phyloP scores from a whole-genome alignment of 1,140 invertebrate genomes.

The Liolophura sinensis region DNA sequence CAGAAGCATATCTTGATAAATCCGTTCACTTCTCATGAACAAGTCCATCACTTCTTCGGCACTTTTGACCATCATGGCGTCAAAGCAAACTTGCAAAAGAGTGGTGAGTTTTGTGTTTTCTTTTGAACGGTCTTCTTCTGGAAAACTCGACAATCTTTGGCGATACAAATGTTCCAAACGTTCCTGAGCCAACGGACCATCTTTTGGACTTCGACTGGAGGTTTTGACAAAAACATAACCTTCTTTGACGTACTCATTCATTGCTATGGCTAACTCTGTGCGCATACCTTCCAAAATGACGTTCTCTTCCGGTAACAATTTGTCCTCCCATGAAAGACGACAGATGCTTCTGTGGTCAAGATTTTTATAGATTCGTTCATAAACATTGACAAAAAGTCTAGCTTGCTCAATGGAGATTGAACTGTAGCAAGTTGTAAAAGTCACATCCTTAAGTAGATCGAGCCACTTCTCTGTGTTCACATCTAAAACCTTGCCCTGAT shows the following conservation, averaged over 20 bases:
- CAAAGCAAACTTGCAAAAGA: slow-evolving; percentile 39
- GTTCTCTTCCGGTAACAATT: slow-evolving; percentile 21
- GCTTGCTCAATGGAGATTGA: slow-evolving; percentile 34
- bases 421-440: slow-evolving; percentile 37
- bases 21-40: slow-evolving; percentile 43
- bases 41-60: slow-evolving; percentile 38
- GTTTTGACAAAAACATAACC: slow-evolving; percentile 47
- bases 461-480: slow-evolving; percentile 48
- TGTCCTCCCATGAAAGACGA: slow-evolving; percentile 24
- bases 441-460: slow-evolving; percentile 33
- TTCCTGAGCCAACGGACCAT: slow-evolving; percentile 38
- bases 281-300: slow-evolving; percentile 18
- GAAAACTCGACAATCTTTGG: slow-evolving; percentile 18
- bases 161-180: slow-evolving; percentile 35
- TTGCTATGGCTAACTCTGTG: slow-evolving; percentile 24
- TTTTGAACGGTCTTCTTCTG: slow-evolving; percentile 9
- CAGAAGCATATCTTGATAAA: slow-evolving; percentile 46
- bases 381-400: slow-evolving; percentile 34
- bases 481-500: slow-evolving; percentile 41
- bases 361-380: slow-evolving; percentile 37
- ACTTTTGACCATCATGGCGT: slow-evolving; percentile 32
- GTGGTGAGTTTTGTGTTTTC: slow-evolving; percentile 44
- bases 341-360: slow-evolving; percentile 23
- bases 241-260: slow-evolving; percentile 26
- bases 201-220: slow-evolving; percentile 47